A percentile compares a stretch with the other conserved stretches of the same genome.
phyloP scores from a whole-genome alignment of 2,797 vertebrate genomes.

The Pygocentrus nattereri region DNA sequence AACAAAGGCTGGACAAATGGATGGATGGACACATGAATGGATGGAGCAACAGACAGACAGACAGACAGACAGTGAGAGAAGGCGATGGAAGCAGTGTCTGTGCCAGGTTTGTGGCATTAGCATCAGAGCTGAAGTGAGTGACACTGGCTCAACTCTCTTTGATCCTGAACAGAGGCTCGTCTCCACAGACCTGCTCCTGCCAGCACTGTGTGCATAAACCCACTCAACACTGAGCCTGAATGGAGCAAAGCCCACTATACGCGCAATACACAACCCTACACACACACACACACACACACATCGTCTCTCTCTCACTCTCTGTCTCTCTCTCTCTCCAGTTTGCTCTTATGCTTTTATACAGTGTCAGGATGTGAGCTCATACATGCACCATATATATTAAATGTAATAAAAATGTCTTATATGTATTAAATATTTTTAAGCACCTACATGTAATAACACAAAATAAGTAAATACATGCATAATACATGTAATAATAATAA shows the following conservation, averaged over 20 bases:
- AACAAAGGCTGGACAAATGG: background rate
- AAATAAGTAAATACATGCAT: too few relatives aligned
- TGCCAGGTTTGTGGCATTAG: slow-evolving; percentile 72
- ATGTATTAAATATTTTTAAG: too few relatives aligned
- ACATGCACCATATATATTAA: too few relatives aligned
- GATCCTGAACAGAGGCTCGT: slow-evolving; percentile 76
- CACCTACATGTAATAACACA: too few relatives aligned
- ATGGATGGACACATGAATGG: background rate
- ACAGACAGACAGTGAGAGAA: slow-evolving; percentile 56
- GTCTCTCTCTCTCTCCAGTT: too few relatives aligned
- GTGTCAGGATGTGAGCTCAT: too few relatives aligned
- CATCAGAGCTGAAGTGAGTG: slow-evolving; percentile 71
- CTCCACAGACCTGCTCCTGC: slow-evolving; percentile 74
- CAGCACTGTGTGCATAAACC: slow-evolving; percentile 73
- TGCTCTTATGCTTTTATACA: too few relatives aligned
- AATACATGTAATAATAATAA: too few relatives aligned
- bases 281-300: slow-evolving; percentile 51
- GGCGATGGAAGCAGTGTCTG: slow-evolving; percentile 53
- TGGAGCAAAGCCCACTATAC: slow-evolving; percentile 49
- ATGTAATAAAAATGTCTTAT: too few relatives aligned
- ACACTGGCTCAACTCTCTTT: slow-evolving; percentile 71
- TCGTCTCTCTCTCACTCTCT: too few relatives aligned
- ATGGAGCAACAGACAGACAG: background rate
- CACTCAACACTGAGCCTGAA: slow-evolving; percentile 64
- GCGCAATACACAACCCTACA: slow-evolving; percentile 57